Conservation (phyloP, 2,113 vertebrate genomes). For the Neoarius graeffei region DNA sequence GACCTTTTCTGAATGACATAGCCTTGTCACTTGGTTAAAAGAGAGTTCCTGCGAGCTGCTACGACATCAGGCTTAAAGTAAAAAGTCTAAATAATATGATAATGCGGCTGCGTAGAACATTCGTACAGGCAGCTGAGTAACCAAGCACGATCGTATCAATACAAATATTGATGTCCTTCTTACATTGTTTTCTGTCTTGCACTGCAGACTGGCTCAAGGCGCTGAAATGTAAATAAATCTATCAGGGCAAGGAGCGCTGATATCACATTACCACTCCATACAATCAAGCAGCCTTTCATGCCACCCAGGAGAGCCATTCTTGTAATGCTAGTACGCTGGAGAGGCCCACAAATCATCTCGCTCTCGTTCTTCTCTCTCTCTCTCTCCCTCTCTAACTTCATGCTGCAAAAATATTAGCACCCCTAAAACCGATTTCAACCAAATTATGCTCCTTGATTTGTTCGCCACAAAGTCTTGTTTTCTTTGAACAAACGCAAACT, state of each 20-base stretch:
- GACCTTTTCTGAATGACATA: not conserved
- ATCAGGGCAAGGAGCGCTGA: slow-evolving; percentile 64
- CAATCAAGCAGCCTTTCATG: slow-evolving; percentile 76
- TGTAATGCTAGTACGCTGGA: slow-evolving; percentile 73
- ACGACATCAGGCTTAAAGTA: not conserved
- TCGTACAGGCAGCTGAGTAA: not conserved
- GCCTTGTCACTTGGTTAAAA: not conserved
- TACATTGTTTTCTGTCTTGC: slow-evolving; percentile 48
- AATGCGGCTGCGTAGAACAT: not conserved
- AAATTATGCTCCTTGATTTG: not conserved
- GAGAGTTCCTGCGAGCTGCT: not conserved
- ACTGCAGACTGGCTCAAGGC: slow-evolving; percentile 61
- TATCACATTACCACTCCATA: slow-evolving; percentile 76
- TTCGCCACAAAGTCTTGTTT: not conserved
- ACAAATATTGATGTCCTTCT: slow-evolving; percentile 67
- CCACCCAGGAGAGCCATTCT: slow-evolving; percentile 76
- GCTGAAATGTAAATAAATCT: slow-evolving; percentile 81
- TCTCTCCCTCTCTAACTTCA: not conserved
- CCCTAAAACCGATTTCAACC: not conserved
- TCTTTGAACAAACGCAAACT: not conserved
- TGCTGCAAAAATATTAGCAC: not conserved
- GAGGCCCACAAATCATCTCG: slow-evolving; percentile 74
- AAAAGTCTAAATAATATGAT: not conserved
- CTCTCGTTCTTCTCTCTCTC: slow-evolving; percentile 21
- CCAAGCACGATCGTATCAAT: slow-evolving; percentile 57